Conservation (phyloP, 1,140 invertebrate genomes). For the Hyles euphorbiae region DNA sequence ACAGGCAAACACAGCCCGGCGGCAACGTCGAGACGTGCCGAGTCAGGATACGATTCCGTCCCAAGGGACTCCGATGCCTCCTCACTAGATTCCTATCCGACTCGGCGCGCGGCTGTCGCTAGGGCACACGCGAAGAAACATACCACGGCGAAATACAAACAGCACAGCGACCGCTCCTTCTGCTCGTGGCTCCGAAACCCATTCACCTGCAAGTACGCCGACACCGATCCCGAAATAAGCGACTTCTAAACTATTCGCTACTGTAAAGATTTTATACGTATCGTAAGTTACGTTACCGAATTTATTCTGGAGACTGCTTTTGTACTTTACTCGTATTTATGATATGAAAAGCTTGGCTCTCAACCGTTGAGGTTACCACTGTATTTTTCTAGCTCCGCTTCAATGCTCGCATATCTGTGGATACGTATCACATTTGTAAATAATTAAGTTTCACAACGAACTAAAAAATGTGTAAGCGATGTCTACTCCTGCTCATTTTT, state of each 20-base stretch:
- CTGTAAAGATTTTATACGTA: conserved; percentile 44
- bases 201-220: conserved; percentile 83
- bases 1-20: conserved; percentile 86
- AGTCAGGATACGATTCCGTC: conserved; percentile 93
- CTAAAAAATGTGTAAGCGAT: background rate
- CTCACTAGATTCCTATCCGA: conserved; percentile 87
- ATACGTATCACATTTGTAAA: conserved; percentile 27
- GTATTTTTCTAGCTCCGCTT: conserved; percentile 70
- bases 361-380: conserved; percentile 59
- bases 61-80: conserved; percentile 90
- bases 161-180: conserved; percentile 78
- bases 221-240: conserved; percentile 80
- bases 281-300: conserved; percentile 73
- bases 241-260: conserved; percentile 70
- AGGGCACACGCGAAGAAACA: conserved; percentile 76
- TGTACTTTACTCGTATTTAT: conserved; percentile 72
- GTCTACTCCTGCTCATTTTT: conserved; percentile 56
- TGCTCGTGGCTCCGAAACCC: conserved; percentile 81
- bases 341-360: conserved; percentile 65
- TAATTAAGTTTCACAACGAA: conserved; percentile 14
- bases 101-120: conserved; percentile 79
- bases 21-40: conserved; percentile 83
- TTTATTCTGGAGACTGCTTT: conserved; percentile 75
- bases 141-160: conserved; percentile 73
- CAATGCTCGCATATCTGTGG: conserved; percentile 14